Evolutionary conservation across 2,888 invertebrate genomes (phyloP), one percentile per base, ranked within the genome.

Genomic region (Heteromurus nitidus): DNA sequence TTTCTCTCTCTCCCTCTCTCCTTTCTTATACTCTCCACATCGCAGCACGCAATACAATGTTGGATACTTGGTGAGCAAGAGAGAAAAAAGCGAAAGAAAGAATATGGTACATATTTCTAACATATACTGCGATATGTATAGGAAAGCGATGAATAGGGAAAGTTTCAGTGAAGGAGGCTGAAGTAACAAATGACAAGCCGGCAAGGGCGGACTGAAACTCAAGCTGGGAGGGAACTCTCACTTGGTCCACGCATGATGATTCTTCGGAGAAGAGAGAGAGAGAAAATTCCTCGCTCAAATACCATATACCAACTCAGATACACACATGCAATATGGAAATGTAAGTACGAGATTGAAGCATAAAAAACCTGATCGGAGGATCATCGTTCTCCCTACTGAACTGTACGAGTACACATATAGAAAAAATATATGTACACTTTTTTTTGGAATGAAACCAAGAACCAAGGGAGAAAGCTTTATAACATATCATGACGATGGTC

Each of bases 141-240:
- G 30, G 22, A 28, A 24, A 31, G 58, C 11, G 42, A 28, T 44
- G 31, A 24, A 67, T 67, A 70, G 70, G 42, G 58, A 70, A 70
- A 55, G 69, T 77, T 74, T 68, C 18, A 60, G 58, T 18, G 47
- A 69, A 69, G 69, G 69, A 69, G 55, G 69, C 24, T 69, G 30
- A 69, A 69, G 55, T 69, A 69, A 69, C 69, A 69, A 69, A 69
- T 69, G 69, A 69, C 69, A 69, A 69, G 31, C 69, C 55, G 69
- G 55, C 69, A 55, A 55, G 69, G 69, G 69, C 69, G 69, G 69
- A 69, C 69, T 69, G 44, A 69, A 55, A 69, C 69, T 69, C 69
- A 69, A 69, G 69, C 55, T 69, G 69, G 69, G 69, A 55, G 69
- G 69, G 69, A 69, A 69, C 69, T 69, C 69, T 69, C 36, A 22